Evolutionary conservation across 2,113 vertebrate genomes (phyloP), one percentile per base, ranked within the genome.

Genomic region (Melanerpes formicivorus): DNA sequence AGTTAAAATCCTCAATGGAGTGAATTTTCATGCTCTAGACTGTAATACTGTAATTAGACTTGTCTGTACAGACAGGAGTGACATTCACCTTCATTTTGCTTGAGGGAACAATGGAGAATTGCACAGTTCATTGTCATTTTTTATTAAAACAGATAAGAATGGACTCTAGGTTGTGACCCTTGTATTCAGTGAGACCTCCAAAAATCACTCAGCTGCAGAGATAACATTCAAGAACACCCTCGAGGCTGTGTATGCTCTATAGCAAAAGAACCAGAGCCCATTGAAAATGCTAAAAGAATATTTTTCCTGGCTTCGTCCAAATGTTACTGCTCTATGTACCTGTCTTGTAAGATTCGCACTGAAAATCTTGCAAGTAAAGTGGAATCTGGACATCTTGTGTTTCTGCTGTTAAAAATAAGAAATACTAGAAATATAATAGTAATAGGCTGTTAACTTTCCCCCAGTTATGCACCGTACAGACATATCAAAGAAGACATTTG

Each of bases 61-160:
- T 93, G 66, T 54, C 81, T 84, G 83, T 84, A 84, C 86, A 93
- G 62, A 83, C 32, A 89, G 37, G 10, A 90, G 59, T 80, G 30
- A 66, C 52, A 78, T 73, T 87, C 63, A 92, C 86, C 77, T 95
- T 92, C 50, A 78, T 70, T 93, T 97, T 84, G 83, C 90, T 94
- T 82, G 50, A 92, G 67, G 95, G 82, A 29, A 92, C 94, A 96
- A 91, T 78, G 90, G 89, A 95, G 59, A 70, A 71, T 87, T 96
- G 77, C 84, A 94, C 73, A 95, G 97, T 97, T 97, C 94, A 93
- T 94, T 96, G 95, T 95, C 87, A 95, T 96, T 98, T 97, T 97
- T 97, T 96, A 97, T 97, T 97, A 97, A 94, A 97, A 84, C 73
- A 95, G 96, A 96, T 97, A 98, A 97, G 94, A 97, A 96, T 74